A percentile compares a stretch with the other conserved stretches of the same genome.
phyloP scores from a whole-genome alignment of 2,113 vertebrate genomes.

The Hippocampus barbouri region DNA sequence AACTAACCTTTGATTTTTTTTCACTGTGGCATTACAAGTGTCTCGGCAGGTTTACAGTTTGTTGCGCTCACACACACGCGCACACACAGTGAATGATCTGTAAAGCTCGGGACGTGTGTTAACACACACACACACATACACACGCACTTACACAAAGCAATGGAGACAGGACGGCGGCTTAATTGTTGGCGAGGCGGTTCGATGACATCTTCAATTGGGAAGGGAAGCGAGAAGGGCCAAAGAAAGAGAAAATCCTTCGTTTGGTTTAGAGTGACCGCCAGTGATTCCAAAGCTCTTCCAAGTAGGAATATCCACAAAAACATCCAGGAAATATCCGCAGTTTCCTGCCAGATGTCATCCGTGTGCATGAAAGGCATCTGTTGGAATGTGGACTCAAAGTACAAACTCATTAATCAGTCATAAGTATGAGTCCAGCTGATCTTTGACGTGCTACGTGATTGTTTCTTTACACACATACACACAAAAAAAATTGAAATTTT shows the following conservation, averaged over 20 bases:
- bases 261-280: background rate
- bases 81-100: constrained; percentile 57
- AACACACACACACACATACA: constrained; percentile 25
- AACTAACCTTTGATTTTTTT: constrained; percentile 64
- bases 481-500: background rate
- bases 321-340: background rate
- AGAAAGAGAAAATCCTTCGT: background rate
- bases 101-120: constrained; percentile 56
- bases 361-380: constrained; percentile 2
- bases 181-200: constrained; percentile 43
- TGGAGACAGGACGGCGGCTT: constrained; percentile 46
- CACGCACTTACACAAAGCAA: constrained; percentile 29
- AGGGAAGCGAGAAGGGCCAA: background rate
- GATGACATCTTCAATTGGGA: constrained; percentile 57
- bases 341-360: background rate
- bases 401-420: background rate
- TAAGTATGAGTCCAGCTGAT: background rate
- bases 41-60: constrained; percentile 55
- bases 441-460: background rate
- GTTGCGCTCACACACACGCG: constrained; percentile 56
- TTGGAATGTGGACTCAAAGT: background rate
- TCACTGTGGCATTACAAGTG: constrained; percentile 56
- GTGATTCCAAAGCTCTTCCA: background rate
- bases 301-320: constrained; percentile 1
- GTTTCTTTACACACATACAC: background rate